Evolutionary conservation across 2,797 vertebrate species (phyloP).

Genomic region (Sus cebifrons): DNA sequence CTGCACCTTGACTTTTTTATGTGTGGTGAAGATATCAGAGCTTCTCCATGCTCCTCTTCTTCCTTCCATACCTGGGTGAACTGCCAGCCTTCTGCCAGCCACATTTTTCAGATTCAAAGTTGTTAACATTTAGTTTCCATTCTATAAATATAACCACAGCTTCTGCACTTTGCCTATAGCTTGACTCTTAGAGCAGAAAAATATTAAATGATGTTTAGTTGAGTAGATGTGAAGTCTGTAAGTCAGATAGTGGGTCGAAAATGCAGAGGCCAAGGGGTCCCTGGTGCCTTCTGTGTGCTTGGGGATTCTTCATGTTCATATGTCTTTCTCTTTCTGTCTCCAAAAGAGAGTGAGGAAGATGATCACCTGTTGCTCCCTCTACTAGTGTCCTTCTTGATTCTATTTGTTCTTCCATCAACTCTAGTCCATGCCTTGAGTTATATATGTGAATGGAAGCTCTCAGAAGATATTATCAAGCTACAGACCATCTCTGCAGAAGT

Average conservation of each 20-base stretch:
- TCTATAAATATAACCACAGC: background rate
- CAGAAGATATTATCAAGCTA: background rate
- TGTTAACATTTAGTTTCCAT: background rate
- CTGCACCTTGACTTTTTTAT: background rate
- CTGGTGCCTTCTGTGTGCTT: accelerated
- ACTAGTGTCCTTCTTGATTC: too few relatives aligned
- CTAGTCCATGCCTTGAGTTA: too few relatives aligned
- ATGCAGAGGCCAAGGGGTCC: background rate
- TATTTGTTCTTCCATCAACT: too few relatives aligned
- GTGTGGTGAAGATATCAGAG: background rate
- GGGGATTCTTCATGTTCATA: too few relatives aligned
- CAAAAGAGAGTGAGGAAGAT: too few relatives aligned
- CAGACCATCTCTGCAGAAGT: accelerated
- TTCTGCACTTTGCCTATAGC: background rate
- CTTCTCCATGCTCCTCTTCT: background rate
- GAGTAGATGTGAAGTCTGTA: background rate
- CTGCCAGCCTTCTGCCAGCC: background rate
- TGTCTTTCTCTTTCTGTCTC: too few relatives aligned
- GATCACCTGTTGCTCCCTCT: too few relatives aligned
- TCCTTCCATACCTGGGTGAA: background rate
- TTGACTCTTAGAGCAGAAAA: background rate
- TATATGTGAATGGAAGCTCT: background rate
- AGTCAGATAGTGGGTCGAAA: background rate
- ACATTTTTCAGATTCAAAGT: background rate
- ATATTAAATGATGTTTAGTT: background rate